These are phyloP conservation scores for Mallotus villosus DNA, from an alignment of 2,797 vertebrate genomes.

Conservation along the genomic window DNA sequence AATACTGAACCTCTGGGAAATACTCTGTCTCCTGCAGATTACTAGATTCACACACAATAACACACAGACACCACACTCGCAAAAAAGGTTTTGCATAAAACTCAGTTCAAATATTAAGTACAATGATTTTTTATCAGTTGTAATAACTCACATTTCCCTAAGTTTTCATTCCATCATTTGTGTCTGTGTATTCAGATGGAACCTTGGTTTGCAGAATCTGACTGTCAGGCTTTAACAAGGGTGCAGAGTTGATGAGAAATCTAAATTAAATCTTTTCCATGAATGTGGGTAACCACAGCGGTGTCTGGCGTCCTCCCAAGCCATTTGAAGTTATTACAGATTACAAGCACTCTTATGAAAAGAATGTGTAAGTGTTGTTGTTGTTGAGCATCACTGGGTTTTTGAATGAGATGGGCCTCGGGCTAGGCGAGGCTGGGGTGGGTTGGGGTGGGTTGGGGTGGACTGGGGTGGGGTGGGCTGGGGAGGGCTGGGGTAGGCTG, in stretches of 20 bases:
- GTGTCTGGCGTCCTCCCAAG: conserved; percentile 62
- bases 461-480: not conserved
- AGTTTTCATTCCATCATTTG: conserved; percentile 44
- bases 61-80: not conserved
- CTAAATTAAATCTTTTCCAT: conserved; percentile 71
- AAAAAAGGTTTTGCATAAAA: conserved; percentile 14
- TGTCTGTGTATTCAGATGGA: conserved; percentile 59
- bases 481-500: not conserved
- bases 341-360: conserved; percentile 51
- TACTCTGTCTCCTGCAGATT: not conserved
- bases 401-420: conserved; percentile 31
- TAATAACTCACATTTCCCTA: conserved; percentile 54
- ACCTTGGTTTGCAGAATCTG: conserved; percentile 58
- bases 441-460: not conserved
- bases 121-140: conserved; percentile 31
- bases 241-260: conserved; percentile 66
- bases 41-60: conserved; percentile 17
- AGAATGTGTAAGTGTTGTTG: conserved; percentile 29
- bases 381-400: conserved; percentile 23
- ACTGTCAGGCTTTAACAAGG: conserved; percentile 59
- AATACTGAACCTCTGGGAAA: not conserved
- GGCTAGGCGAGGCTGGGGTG: not conserved
- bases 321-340: conserved; percentile 61
- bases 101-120: conserved; percentile 37
- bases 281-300: conserved; percentile 56